Base-by-base conservation (phyloP, 1,140 invertebrate species). In the Bursaphelenchus mucronatus region DNA sequence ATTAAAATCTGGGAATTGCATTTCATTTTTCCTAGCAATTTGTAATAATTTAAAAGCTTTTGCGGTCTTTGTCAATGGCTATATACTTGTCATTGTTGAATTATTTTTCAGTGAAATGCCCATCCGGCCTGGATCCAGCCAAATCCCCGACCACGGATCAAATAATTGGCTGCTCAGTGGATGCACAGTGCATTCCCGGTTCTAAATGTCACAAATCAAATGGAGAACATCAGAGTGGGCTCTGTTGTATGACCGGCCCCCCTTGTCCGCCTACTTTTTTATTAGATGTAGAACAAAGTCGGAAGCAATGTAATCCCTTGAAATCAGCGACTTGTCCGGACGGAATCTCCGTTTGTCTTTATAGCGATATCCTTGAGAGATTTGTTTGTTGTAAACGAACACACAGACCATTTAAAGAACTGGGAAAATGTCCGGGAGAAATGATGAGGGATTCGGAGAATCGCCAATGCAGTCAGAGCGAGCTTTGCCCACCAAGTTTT, bases 321-420 rank as follows among this genome's bases (percentile, higher is more conserved):
- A 59, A 66, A 54, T n/a, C 50, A 41, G 15, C 43, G 39, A 66
- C 15, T 17, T 66, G 64, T 44, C 63, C 15, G 15, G 64, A 66
- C 51, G n/a, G 61, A 21, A 39, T 15, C n/a, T 47, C 39, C n/a
- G 65, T 66, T 39, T 66, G 64, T 40, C 39, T 66, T n/a, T 55
- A 43, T 9, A 65, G 61, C 19, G 64, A 66, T 13, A 54, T 59
- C 59, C 9, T 66, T 4, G 64, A 66, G 15, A 30, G 64, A 15
- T 66, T 66, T 53, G 64, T 66, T 30, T 66, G 64, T 50, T 66
- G 64, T 49, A 50, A 67, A 54, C 64, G 64, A 21, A 63, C 43
- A 43, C 13, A 39, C 3, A 13, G 64, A n/a, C 44, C 67, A 19
- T 46, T n/a, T 9, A 50, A 44, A 9, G 64, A 66, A 19, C 63